These are phyloP conservation scores for Hormaphis cornu DNA, from an alignment of 1,140 invertebrate species.

Conservation along the genomic window DNA sequence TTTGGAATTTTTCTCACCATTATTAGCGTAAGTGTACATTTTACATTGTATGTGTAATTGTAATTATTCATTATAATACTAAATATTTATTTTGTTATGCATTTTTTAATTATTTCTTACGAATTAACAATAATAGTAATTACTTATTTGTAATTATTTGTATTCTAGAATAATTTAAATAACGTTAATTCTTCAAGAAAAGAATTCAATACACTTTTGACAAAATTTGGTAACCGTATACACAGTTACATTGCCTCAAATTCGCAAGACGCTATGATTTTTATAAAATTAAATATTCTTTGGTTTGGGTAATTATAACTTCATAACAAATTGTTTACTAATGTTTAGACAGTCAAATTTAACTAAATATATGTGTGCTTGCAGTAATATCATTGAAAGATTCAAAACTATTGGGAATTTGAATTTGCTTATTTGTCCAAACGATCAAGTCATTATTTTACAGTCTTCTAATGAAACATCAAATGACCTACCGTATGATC, in stretches of 20 bases:
- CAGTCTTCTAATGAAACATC: neutral
- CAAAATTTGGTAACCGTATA: slow-evolving; percentile 19
- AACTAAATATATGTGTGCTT: neutral
- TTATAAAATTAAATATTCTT: slow-evolving; percentile 26
- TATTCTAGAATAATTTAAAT: slow-evolving; percentile 24
- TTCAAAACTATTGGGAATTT: slow-evolving; percentile 21
- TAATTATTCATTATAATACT: neutral
- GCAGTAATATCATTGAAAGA: slow-evolving; percentile 1
- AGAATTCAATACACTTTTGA: slow-evolving; percentile 22
- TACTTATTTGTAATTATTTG: neutral
- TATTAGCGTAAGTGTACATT: neutral
- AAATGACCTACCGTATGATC: slow-evolving; percentile 9
- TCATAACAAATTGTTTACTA: neutral
- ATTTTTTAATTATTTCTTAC: neutral
- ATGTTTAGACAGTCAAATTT: neutral
- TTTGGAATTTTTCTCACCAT: slow-evolving; percentile 13
- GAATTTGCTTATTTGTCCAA: slow-evolving; percentile 22
- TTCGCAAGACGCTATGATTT: slow-evolving; percentile 20
- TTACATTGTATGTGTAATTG: neutral
- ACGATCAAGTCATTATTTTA: slow-evolving; percentile 12
- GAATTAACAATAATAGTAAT: neutral
- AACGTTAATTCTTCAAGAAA: neutral
- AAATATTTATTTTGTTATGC: neutral
- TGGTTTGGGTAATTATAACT: slow-evolving; percentile 22
- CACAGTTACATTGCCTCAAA: slow-evolving; percentile 14